Evolutionary conservation across 2,888 invertebrate species (phyloP), one percentile per base, ranked within the genome.

Genomic region (Agonopterix subpropinquella): DNA sequence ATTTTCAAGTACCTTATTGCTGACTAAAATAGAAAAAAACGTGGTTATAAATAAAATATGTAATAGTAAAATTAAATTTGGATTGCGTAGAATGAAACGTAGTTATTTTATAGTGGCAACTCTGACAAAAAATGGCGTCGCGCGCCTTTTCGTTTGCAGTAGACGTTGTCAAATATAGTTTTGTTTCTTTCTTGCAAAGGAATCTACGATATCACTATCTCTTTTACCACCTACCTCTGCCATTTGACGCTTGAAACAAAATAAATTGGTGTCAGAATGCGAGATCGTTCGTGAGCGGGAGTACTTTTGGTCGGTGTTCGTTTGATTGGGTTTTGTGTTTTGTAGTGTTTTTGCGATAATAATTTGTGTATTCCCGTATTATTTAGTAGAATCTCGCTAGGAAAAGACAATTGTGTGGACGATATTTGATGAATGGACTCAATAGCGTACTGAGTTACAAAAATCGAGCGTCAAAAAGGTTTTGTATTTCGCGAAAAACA

Each of bases 221-320:
- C 53, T 53, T 48, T 59, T 47, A 11, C 45, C 28, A 45, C 39
- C 43, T 45, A 55, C 43, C 47, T 46, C 41, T 28, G 28, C 28
- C 5, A 28, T 28, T 7, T 28, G 18, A 28, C 28, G 28, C 47
- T 41, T 47, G 41, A 45, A 28, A 28, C 28, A 28, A 39, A 39
- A 39, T 39, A 39, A 39, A 39, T n/a, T 39, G 39, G 39, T n/a
- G 39, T 39, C 39, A 58, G 55, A 54, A 50, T 52, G 54, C 43
- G 42, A 51, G 56, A 52, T 44, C 52, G 39, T 43, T 43, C 52
- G 52, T 44, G 44, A 49, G 52, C 41, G 52, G 47, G 43, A 54
- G 70, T 73, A 72, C 70, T 76, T 76, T 77, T 67, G 60, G 66
- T 73, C 71, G 70, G 70, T 70, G 75, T 57, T 74, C 71, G 74